Evolutionary conservation across 1,140 invertebrate genomes (phyloP), one percentile per base, ranked within the genome.

Genomic region (Oryzaephilus surinamensis): DNA sequence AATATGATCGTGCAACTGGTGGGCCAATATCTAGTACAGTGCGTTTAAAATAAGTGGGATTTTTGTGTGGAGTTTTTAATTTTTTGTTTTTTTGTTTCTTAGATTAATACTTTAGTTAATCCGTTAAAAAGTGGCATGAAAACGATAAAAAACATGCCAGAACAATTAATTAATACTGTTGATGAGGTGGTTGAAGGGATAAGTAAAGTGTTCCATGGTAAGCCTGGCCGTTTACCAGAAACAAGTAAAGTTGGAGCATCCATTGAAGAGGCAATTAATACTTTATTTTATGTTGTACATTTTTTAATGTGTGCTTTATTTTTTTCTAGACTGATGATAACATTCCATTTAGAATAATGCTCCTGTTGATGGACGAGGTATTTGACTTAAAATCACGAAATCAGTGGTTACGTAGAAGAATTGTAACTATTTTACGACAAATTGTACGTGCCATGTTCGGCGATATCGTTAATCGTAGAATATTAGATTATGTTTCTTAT

Each of bases 401-500:
- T 64, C 84, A 89, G 50, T 95, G 90, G 89, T 67, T 94, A 13
- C 62, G 89, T 30, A 65, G 87, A 35, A 69, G 84, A 35, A 81
- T 94, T 50, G 79, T 91, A 2, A 78, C 82, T 1, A 63, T 92
- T 24, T 55, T 92, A 12, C 65, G 85, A 8, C 83, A 90, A 62
- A 75, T 79, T 12, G 77, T 90, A 41, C 75, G 85, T 28, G 81
- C 82, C 8, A 83, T 85, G 69, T 80, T 85, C 59, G 84, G 86
- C 10, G 84, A 89, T 53, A 84, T 84, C 49, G 81, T 91, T 12
- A 92, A 91, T 64, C 69, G 86, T 51, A 79, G 87, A 63, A 94
- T 97, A 46, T 70, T 94, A 11, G 90, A 95, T 52, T 83, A 87
- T 55, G 90, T 96, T 4, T 82, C 87, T n/a, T 76, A 77, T 43